Evolutionary conservation across 2,113 vertebrate species (phyloP), one percentile per base, ranked within the genome.

Genomic region (Tetrao urogallus): DNA sequence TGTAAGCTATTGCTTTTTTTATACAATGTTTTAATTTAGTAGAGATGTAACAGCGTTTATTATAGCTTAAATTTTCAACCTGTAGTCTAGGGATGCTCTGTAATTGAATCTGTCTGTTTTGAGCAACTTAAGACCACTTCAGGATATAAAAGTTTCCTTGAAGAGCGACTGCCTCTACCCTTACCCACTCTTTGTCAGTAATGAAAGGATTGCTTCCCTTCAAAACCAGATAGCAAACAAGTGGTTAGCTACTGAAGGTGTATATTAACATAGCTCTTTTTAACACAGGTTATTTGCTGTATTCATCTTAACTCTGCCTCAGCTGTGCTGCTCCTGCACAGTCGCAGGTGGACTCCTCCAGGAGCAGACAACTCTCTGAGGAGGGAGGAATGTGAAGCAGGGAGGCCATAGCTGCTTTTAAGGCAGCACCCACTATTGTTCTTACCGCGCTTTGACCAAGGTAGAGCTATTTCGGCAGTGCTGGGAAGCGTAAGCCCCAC

Each of bases 1-100:
- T n/a, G 0, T 7, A 21, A 42, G 3, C 20, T 8, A 1, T 2
- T 28, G 65, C 9, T 48, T n/a, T 25, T 57, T 10, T 48, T 58
- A 4, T 14, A 8, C 34, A 63, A 34, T 80, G 14, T 14, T 85
- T 5, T 9, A 13, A 3, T 10, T 19, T 20, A 3, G 3, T 56
- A 34, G 43, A 73, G 75, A 54, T 72, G 4, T 4, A 56, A 5
- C 16, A 10, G 13, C 15, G 3, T 32, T 47, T 27, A 20, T 5
- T 43, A 27, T n/a, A 50, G 57, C 1, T 20, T 6, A 40, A 64
- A 18, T 40, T 28, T 64, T 27, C 16, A 40, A 28, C 25, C 8
- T 27, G 6, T 40, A 11, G 22, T 27, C 22, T 63, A 28, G 27
- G 61, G 24, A 40, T 19, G 38, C 38, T 27, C 56, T 20, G 4